A percentile compares a stretch with the other conserved stretches of the same genome.
phyloP scores from a whole-genome alignment of 2,797 vertebrate genomes.

The Morelia viridis region DNA sequence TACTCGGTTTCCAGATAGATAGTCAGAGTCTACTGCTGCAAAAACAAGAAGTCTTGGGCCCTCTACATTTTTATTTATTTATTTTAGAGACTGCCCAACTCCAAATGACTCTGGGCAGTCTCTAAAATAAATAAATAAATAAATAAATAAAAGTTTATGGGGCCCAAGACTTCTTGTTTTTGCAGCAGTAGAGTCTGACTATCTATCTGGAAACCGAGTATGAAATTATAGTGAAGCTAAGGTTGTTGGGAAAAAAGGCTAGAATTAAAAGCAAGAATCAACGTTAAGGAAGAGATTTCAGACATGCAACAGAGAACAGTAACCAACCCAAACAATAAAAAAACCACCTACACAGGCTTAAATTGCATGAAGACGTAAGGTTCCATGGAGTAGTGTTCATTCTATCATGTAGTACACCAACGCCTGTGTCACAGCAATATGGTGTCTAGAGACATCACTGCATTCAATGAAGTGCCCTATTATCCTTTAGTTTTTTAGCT shows the following conservation, averaged over 20 bases:
- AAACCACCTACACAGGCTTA: no score
- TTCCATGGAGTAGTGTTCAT: no score
- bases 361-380: no score
- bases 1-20: background rate
- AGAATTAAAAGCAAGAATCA: background rate
- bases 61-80: background rate
- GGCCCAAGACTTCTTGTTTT: background rate
- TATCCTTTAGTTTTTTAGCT: no score
- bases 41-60: background rate
- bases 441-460: no score
- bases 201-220: background rate
- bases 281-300: background rate
- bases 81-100: background rate
- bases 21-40: background rate
- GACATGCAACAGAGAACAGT: background rate
- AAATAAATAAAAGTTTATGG: background rate
- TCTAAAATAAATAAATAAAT: background rate
- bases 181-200: background rate
- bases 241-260: background rate
- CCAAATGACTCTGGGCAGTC: background rate
- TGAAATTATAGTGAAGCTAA: slow-evolving; percentile 25
- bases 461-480: no score
- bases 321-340: no score
- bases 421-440: no score
- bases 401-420: no score